Evolutionary conservation across 2,888 invertebrate species (phyloP), one percentile per base, ranked within the genome.

Genomic region (Ochlodes sylvanus): DNA sequence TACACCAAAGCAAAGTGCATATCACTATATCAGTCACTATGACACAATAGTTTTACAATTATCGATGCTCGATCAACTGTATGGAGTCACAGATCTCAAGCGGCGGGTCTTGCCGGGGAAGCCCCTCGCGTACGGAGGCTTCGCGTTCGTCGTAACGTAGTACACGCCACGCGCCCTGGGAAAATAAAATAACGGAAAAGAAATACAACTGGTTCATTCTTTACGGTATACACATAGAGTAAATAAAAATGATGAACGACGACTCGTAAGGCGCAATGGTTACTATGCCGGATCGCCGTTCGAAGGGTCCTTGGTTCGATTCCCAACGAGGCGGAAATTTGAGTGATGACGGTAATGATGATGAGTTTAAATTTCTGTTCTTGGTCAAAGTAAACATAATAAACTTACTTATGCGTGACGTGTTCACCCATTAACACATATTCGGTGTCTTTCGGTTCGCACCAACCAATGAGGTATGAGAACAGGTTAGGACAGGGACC

Each of bases 351-450:
- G n/a, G n/a, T n/a, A n/a, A n/a, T n/a, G n/a, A n/a, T n/a, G n/a
- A n/a, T n/a, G n/a, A n/a, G n/a, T n/a, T n/a, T n/a, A n/a, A n/a
- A n/a, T n/a, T n/a, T n/a, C n/a, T n/a, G n/a, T n/a, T n/a, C n/a
- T n/a, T n/a, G 27, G 2, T 27, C 5, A 27, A 27, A 27, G 2
- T 4, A 27, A 27, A 27, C 2, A 2, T 27, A 2, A 27, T 27
- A 4, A 4, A 27, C 95, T 95, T 90, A 97, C 97, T 96, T 95
- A 74, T 93, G 95, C 34, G 95, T 94, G 9, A 97, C 94, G 84
- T 97, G 96, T 89, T 98, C 98, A 34, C 98, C 98, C 97, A 98
- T 98, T 3, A 96, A 90, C 54, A 97, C 96, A 83, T 97, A 97
- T 56, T 97, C 96, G 1, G 96, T 94, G 74, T 96, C 96, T 76